Percentiles rank a stretch among this genome's conserved stretches.
Evolutionary conservation across 2,888 invertebrate species (phyloP).

Genomic region (Geotrupes spiniger): DNA sequence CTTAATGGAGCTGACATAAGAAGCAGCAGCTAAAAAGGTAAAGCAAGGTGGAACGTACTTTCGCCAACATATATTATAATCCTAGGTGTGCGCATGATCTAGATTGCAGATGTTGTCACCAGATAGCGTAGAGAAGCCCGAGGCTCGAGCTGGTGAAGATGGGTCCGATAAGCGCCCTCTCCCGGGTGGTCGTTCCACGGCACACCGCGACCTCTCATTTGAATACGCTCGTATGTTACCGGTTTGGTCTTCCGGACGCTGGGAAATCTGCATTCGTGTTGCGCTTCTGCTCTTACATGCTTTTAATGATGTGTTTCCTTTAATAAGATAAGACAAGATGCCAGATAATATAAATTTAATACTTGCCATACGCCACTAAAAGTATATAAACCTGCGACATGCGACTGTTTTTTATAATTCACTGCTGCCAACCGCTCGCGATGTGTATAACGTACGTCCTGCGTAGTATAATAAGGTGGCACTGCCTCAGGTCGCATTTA

Average conservation of each 20-base stretch:
- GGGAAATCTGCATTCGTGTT: conserved; percentile 43
- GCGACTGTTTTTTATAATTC: not conserved
- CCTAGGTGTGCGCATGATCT: conserved; percentile 50
- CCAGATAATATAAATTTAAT: conserved; percentile 50
- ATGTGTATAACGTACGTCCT: too few relatives aligned
- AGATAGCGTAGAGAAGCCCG: conserved; percentile 42
- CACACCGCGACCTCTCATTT: conserved; percentile 48
- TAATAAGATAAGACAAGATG: conserved; percentile 50
- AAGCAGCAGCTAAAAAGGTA: not conserved
- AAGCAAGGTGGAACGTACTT: conserved; percentile 1
- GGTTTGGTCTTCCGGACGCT: conserved; percentile 28
- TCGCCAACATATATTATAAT: conserved; percentile 42
- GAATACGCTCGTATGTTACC: conserved; percentile 49
- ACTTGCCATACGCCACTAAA: conserved; percentile 30
- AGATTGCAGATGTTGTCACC: conserved; percentile 53
- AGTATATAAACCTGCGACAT: conserved; percentile 18
- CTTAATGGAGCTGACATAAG: too few relatives aligned
- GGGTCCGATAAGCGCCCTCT: conserved; percentile 43
- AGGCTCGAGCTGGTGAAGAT: conserved; percentile 40
- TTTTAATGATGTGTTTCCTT: conserved; percentile 48
- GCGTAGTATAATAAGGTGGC: too few relatives aligned
- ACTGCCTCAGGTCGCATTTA: too few relatives aligned
- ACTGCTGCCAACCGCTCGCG: too few relatives aligned
- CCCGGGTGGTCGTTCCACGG: conserved; percentile 44
- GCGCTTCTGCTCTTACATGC: conserved; percentile 16